Evolutionary conservation across 2,113 vertebrate genomes (phyloP).

Genomic region (Apodemus sylvaticus): DNA sequence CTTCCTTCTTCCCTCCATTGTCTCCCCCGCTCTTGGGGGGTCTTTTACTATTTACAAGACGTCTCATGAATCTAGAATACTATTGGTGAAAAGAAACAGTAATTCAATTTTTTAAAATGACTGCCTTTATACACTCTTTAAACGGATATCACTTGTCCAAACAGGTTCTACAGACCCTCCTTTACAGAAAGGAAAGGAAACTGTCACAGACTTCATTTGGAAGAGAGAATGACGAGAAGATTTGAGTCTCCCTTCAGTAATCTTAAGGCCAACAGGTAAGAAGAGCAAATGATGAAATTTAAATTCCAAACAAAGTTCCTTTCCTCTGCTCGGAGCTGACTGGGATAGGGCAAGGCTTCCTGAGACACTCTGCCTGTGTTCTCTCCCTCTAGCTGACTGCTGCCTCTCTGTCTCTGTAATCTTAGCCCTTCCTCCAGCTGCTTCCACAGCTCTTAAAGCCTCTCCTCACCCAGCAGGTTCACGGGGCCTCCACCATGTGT

Average conservation of each 20-base stretch:
- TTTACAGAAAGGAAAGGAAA: constrained; percentile 4
- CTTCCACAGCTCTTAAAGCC: background rate
- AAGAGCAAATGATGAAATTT: constrained; percentile 2
- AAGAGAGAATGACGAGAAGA: background rate
- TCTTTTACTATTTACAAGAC: background rate
- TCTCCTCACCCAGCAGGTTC: background rate
- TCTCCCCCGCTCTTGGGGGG: background rate
- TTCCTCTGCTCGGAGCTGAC: background rate
- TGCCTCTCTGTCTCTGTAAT: background rate
- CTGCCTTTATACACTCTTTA: background rate
- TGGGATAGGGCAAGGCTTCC: background rate
- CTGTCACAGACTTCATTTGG: background rate
- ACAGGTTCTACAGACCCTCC: background rate
- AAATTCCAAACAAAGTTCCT: background rate
- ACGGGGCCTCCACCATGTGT: background rate
- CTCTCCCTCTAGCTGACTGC: background rate
- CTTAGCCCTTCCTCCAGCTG: background rate
- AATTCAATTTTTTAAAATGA: background rate
- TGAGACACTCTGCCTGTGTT: background rate
- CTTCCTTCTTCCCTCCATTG: too few relatives aligned
- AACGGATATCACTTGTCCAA: background rate
- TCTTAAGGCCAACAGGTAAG: background rate
- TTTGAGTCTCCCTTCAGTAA: background rate
- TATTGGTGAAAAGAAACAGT: background rate
- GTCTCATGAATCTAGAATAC: background rate